Base-by-base conservation (phyloP, 2,888 invertebrate species). In the Athalia circularis region DNA sequence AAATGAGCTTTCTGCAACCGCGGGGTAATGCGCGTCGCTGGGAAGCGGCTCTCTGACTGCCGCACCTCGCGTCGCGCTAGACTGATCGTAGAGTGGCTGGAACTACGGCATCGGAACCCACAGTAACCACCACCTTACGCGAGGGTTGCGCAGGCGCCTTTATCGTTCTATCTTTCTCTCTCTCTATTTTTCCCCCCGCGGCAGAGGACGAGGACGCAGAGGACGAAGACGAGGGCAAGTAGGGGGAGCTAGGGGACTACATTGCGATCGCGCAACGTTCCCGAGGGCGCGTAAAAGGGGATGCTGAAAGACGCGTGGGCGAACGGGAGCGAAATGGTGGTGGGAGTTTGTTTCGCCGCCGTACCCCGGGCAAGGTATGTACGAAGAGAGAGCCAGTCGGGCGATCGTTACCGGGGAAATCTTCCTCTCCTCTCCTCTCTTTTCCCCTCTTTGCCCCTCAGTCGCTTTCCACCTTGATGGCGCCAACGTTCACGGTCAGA, bases 321-420 rank as follows among this genome's bases (percentile, higher is more conserved):
- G 74, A 13, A 52, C 54, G 57, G 72, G 57, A 9, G 50, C 6
- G 54, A 43, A 13, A 54, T 7, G 57, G 43, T 74, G 68, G 77
- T 45, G 67, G 67, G 57, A 61, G 65, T 77, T 74, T 83, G 81
- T 84, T 82, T 81, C 85, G 81, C 83, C 29, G 29, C 83, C 83
- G 85, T 86, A 87, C 87, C 88, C 87, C 85, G 88, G 88, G 86
- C 87, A 85, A 87, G 87, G 87, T 86, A 86, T 84, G 65, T n/a
- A 70, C 57, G 57, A 11, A 11, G 70, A 3, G 70, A 70, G 47
- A 70, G 45, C 70, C 70, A 54, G 70, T 43, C 9, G 70, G 50
- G 86, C 87, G 88, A 88, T 88, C 88, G 88, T 88, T 88, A 88
- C 88, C 84, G 84, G 86, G 82, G 85, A 84, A 84, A 84, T 72